phyloP scores from a whole-genome alignment of 2,113 vertebrate species.

The Phrynocephalus versicolor region DNA sequence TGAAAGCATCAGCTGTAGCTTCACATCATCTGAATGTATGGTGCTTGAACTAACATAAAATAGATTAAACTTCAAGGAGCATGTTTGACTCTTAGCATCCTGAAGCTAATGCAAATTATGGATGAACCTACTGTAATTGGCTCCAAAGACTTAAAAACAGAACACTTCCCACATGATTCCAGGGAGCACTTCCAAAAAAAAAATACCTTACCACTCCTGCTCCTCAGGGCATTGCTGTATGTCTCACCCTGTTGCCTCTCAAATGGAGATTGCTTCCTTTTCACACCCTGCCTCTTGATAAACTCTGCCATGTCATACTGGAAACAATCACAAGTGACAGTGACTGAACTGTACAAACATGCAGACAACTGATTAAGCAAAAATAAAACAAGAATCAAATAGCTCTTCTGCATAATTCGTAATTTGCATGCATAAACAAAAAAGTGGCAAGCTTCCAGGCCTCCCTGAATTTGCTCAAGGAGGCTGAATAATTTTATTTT shows the following conservation, averaged over 20 bases:
- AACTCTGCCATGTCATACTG: constrained; percentile 29
- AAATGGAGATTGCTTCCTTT: constrained; percentile 39
- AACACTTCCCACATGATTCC: neutral
- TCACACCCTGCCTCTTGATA: constrained; percentile 34
- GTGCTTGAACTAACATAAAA: neutral
- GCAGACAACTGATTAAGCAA: constrained; percentile 68
- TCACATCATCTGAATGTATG: too few species aligned
- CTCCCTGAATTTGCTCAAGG: constrained; percentile 43
- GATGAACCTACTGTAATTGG: constrained; percentile 16
- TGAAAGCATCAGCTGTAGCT: too few species aligned
- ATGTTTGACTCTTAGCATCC: constrained; percentile 36
- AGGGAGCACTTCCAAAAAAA: constrained; percentile 13
- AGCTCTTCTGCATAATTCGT: constrained; percentile 66
- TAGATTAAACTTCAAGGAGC: neutral
- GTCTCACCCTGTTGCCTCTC: constrained; percentile 31
- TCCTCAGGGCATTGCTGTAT: neutral
- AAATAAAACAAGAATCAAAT: constrained; percentile 68
- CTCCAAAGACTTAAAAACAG: constrained; percentile 13
- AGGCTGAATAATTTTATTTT: constrained; percentile 53
- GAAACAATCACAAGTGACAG: constrained; percentile 59
- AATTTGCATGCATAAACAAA: constrained; percentile 66
- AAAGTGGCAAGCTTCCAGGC: constrained; percentile 62
- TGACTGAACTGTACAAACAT: constrained; percentile 62
- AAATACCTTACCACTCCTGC: neutral
- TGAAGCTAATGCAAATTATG: constrained; percentile 38